Percentiles rank a stretch among this genome's conserved stretches.
These are phyloP conservation scores for Hypsopygia costalis DNA, from an alignment of 2,888 invertebrate species.

Conservation along the genomic window DNA sequence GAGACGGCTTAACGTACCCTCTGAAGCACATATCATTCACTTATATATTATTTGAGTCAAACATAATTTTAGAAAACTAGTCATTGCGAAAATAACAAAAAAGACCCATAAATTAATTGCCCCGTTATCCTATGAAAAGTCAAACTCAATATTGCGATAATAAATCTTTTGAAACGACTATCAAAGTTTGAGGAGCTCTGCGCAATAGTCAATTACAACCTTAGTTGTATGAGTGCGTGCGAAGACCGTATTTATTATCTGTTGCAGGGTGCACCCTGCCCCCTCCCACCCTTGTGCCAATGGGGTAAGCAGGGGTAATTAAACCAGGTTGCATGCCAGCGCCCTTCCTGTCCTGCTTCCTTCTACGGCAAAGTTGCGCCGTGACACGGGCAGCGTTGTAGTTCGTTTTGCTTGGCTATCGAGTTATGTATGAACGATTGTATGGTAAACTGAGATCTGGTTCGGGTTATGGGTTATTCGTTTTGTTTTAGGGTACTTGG, in stretches of 20 bases:
- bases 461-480: not conserved
- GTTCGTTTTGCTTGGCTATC: not conserved
- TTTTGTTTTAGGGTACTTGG: too few species aligned
- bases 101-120: too few species aligned
- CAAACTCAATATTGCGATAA: too few species aligned
- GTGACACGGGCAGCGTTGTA: slow-evolving; percentile 4
- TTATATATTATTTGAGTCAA: too few species aligned
- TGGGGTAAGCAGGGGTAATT: slow-evolving; percentile 36
- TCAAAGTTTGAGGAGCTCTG: slow-evolving; percentile 20
- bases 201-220: slow-evolving; percentile 32
- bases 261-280: slow-evolving; percentile 7
- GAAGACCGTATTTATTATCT: slow-evolving; percentile 50
- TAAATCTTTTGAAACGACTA: too few species aligned
- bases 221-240: slow-evolving; percentile 45
- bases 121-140: too few species aligned
- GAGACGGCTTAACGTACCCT: too few species aligned
- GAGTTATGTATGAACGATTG: not conserved
- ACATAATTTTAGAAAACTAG: too few species aligned
- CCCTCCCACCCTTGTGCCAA: not conserved
- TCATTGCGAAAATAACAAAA: too few species aligned
- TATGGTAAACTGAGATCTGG: not conserved
- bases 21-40: too few species aligned
- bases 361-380: slow-evolving; percentile 21
- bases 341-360: slow-evolving; percentile 42
- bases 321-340: slow-evolving; percentile 39